Evolutionary conservation across 2,113 vertebrate genomes (phyloP), one percentile per base, ranked within the genome.

Genomic region (Rhea pennata): DNA sequence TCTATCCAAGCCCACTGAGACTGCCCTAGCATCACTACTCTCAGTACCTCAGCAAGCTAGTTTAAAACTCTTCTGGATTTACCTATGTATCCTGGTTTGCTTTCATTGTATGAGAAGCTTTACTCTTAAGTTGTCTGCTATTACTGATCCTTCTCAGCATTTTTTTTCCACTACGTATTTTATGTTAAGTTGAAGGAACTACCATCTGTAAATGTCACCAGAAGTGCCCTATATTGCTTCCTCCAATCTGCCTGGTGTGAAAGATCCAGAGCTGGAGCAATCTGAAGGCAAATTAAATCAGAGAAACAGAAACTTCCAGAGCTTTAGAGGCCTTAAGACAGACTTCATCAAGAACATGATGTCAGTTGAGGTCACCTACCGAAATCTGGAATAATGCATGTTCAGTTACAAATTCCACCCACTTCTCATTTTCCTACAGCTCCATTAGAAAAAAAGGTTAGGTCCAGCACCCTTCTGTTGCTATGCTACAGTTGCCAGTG

Each of bases 401-500:
- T 71, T 88, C 39, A 36, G 10, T 3, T 44, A 79, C 36, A 76
- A 61, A 86, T 92, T 91, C 91, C 93, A 93, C 93, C 73, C 74
- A 85, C 87, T 83, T 69, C 15, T n/a, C 78, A 85, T 83, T 95
- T 96, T 87, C n/a, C 58, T 89, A 54, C 39, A 79, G 69, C n/a
- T 85, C 76, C 61, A 53, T 67, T 73, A 79, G 54, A 48, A 71
- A 88, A 88, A 74, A 95, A 79, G 65, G 62, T 75, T 74, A 92
- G 70, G 94, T 91, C 93, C 90, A 96, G 51, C 84, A 95, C 48
- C 90, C 58, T 64, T 39, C 61, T 67, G 95, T 97, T 97, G 97
- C 95, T 97, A 96, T 94, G 97, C 84, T 96, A 97, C 96, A n/a
- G 84, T 86, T 95, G 70, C 81, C 81, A 84, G 39, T 70, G 77